A percentile compares a stretch with the other conserved stretches of the same genome.
Conservation (phyloP, 2,797 vertebrate genomes). For the Holocentrus rufus region DNA sequence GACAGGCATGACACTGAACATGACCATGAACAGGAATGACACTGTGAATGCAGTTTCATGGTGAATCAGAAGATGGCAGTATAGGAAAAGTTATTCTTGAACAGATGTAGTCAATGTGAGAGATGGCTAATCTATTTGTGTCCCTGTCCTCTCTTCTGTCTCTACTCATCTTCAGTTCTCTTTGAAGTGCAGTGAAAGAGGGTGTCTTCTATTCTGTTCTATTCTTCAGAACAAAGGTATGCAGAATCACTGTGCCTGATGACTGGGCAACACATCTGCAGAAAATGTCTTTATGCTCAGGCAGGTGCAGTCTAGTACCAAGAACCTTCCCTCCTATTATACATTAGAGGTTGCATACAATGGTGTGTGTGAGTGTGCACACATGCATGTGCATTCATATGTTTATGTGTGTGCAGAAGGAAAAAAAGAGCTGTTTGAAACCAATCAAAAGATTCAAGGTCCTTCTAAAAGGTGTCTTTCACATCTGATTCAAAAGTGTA, state of each 20-base stretch:
- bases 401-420: neutral
- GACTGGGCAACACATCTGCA: neutral
- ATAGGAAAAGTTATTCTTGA: neutral
- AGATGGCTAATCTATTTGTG: neutral
- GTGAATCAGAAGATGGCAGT: constrained; percentile 1
- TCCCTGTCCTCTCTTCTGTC: neutral
- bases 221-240: neutral
- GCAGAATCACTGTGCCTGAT: neutral
- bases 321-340: neutral
- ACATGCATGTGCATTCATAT: neutral
- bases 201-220: neutral
- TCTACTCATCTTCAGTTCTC: too few species aligned
- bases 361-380: neutral
- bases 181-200: neutral
- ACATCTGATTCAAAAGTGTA: neutral
- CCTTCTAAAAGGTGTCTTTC: neutral
- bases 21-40: too few species aligned
- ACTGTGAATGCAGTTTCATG: neutral
- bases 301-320: neutral
- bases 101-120: neutral
- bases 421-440: neutral
- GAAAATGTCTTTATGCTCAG: neutral
- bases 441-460: neutral
- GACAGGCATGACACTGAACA: too few species aligned
- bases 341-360: neutral